Conservation (phyloP, 37 sponge, comb jelly and placozoan genomes). For the Crambe crambe region DNA sequence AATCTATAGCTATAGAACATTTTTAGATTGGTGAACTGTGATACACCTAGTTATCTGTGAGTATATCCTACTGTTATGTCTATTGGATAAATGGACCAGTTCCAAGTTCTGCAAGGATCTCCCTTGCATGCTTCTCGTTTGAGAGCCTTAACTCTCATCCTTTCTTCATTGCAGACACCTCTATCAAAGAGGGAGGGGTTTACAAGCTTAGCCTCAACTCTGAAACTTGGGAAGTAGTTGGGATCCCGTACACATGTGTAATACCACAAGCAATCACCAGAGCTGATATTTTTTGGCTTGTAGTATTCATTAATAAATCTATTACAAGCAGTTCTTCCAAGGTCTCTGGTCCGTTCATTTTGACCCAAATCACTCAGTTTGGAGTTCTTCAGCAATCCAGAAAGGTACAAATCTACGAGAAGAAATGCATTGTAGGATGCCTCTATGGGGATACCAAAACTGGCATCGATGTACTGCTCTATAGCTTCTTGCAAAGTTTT, state of each 20-base stretch:
- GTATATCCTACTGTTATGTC: neutral
- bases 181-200: neutral
- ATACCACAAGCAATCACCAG: neutral
- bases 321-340: neutral
- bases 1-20: too few relatives aligned
- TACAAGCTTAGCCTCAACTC: neutral
- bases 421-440: neutral
- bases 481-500: neutral
- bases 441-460: neutral
- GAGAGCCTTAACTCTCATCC: neutral
- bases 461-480: neutral
- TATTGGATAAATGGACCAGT: neutral
- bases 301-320: neutral
- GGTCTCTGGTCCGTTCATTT: neutral
- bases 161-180: neutral
- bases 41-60: neutral
- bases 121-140: neutral
- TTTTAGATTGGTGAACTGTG: too few relatives aligned
- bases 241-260: neutral
- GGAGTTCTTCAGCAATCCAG: neutral
- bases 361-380: neutral
- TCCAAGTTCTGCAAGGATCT: too few relatives aligned
- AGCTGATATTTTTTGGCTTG: neutral
- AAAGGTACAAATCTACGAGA: neutral
- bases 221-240: neutral